These are phyloP conservation scores for Amphipyra tragopoginis DNA, from an alignment of 2,888 invertebrate species.

Conservation along the genomic window DNA sequence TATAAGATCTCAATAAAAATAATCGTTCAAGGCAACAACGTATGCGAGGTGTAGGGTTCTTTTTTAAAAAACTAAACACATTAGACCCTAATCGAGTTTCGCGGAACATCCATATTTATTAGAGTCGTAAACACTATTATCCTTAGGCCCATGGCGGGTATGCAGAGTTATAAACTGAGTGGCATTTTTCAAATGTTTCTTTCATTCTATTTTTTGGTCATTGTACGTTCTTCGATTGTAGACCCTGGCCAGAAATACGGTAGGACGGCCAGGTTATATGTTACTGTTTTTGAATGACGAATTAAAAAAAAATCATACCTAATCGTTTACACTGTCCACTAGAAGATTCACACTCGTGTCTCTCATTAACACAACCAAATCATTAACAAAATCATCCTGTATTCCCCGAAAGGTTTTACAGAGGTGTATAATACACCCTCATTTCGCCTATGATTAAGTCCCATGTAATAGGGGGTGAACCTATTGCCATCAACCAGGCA, in stretches of 20 bases:
- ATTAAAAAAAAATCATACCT: not conserved
- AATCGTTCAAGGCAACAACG: slow-evolving; percentile 8
- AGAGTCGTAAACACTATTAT: slow-evolving; percentile 62
- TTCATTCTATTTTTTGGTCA: slow-evolving; percentile 3
- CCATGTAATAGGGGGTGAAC: too few relatives aligned
- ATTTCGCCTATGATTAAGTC: too few relatives aligned
- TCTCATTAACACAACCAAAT: too few relatives aligned
- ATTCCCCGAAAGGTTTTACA: too few relatives aligned
- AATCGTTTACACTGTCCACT: too few relatives aligned
- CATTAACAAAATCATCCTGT: too few relatives aligned
- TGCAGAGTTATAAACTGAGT: slow-evolving; percentile 36
- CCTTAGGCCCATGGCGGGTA: slow-evolving; percentile 26
- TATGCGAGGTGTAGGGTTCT: not conserved
- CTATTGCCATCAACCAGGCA: too few relatives aligned
- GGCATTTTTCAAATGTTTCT: slow-evolving; percentile 39
- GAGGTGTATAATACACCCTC: too few relatives aligned
- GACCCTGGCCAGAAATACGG: not conserved
- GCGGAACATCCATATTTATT: slow-evolving; percentile 70
- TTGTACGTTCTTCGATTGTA: not conserved
- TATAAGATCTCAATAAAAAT: slow-evolving; percentile 28
- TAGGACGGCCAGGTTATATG: not conserved
- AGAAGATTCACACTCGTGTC: too few relatives aligned
- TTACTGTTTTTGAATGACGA: too few relatives aligned
- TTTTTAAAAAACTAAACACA: slow-evolving; percentile 48
- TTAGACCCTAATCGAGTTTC: slow-evolving; percentile 70